Base-by-base conservation (phyloP, 2,888 invertebrate genomes). In the Stenodera caucasica region DNA sequence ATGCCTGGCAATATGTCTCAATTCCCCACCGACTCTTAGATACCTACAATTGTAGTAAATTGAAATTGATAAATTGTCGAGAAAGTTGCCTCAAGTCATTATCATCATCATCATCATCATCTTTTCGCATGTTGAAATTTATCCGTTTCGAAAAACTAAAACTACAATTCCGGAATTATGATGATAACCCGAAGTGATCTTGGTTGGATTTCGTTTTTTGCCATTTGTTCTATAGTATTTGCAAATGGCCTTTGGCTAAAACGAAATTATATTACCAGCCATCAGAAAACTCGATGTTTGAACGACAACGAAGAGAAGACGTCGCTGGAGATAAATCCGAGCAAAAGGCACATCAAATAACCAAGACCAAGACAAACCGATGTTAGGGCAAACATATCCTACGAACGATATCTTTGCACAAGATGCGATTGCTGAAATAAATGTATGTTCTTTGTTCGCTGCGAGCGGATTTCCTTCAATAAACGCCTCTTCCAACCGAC, bases 211-310 rank as follows among this genome's bases (percentile, higher is more conserved):
- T 45, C 26, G 26, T 26, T n/a, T 40, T 40, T 14, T 15, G 15
- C 40, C 62, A 55, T 30, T 57, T 63, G 61, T 60, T 63, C 62
- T 71, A 70, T 66, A 66, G 65, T 70, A 67, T 70, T 71, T 68
- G 68, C 69, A 70, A 73, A 72, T 72, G 70, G 72, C 74, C 73
- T 67, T 64, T 68, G 72, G 72, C 72, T 70, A 72, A 64, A 68
- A 64, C 12, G 5, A 70, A 71, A 74, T 73, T 72, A 70, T 70
- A 74, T 72, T 72, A 72, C 67, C 67, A 64, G 66, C 68, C 69
- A 67, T 66, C 68, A 67, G 63, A 65, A 57, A 59, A 23, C 57
- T 58, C 60, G 60, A 63, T 63, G 67, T 58, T 65, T 21, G n/a
- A n/a, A n/a, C n/a, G 67, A 65, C 59, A 59, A 59, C 63, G 59